phyloP scores from a whole-genome alignment of 2,888 invertebrate species.

The Philopedon plagiatum region DNA sequence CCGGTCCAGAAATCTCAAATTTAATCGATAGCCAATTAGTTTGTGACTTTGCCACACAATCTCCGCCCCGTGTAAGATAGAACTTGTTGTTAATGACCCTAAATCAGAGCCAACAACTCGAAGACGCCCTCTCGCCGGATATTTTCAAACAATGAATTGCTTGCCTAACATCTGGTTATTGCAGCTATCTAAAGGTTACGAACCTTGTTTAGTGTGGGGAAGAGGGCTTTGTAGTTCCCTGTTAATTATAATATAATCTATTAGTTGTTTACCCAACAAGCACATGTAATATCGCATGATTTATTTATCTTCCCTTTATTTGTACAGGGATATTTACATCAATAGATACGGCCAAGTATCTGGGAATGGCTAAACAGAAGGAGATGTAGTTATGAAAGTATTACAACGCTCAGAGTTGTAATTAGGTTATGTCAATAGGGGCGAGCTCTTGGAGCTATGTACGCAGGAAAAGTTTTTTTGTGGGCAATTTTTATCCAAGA shows the following conservation, averaged over 20 bases:
- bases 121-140: conserved; percentile 19
- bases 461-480: no score
- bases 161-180: conserved; percentile 36
- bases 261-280: not conserved
- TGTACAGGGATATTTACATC: no score
- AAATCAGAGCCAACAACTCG: conserved; percentile 30
- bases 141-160: conserved; percentile 15
- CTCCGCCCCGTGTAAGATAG: conserved; percentile 2
- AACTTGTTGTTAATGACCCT: conserved; percentile 40
- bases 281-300: no score
- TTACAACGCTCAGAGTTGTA: no score
- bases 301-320: no score
- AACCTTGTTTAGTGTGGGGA: not conserved
- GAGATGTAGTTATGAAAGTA: no score
- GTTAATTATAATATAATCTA: not conserved
- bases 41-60: conserved; percentile 7
- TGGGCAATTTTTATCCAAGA: no score
- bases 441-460: no score
- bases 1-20: not conserved
- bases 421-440: no score
- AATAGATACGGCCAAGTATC: no score
- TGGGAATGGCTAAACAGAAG: no score
- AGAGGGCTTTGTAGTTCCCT: not conserved
- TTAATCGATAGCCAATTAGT: conserved; percentile 28
- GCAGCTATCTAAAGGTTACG: conserved; percentile 30